phyloP scores from a whole-genome alignment of 2,797 vertebrate genomes.

The Tolypeutes matacus region DNA sequence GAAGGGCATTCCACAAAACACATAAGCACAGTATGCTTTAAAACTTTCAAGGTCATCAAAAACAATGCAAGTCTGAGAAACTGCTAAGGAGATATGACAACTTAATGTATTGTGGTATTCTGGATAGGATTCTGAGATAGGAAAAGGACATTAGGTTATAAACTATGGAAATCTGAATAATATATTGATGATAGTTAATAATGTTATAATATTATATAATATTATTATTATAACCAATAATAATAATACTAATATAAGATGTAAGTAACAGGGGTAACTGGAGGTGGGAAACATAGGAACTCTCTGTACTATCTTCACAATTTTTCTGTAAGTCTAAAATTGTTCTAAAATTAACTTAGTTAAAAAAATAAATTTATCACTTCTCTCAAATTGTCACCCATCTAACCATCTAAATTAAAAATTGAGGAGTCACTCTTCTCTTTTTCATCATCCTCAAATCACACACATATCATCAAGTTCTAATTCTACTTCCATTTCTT shows the following conservation, averaged over 20 bases:
- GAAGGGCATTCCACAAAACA: neutral
- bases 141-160: neutral
- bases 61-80: neutral
- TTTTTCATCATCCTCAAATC: neutral
- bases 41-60: neutral
- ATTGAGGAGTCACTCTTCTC: neutral
- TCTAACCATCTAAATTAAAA: neutral
- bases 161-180: slow-evolving; percentile 16
- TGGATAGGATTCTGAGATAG: neutral
- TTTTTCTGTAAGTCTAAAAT: neutral
- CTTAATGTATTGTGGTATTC: neutral
- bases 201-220: too few species aligned
- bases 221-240: neutral
- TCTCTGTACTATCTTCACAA: neutral
- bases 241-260: neutral
- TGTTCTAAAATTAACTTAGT: neutral
- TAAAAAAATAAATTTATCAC: slow-evolving; percentile 5
- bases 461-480: neutral
- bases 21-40: neutral
- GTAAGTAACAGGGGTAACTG: neutral
- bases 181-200: neutral
- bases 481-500: slow-evolving; percentile 13
- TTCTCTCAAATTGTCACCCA: neutral
- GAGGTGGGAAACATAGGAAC: neutral
- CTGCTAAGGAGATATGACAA: neutral